A percentile compares a stretch with the other conserved stretches of the same genome.
phyloP scores from a whole-genome alignment of 2,113 vertebrate genomes.

The Parotia lawesii region DNA sequence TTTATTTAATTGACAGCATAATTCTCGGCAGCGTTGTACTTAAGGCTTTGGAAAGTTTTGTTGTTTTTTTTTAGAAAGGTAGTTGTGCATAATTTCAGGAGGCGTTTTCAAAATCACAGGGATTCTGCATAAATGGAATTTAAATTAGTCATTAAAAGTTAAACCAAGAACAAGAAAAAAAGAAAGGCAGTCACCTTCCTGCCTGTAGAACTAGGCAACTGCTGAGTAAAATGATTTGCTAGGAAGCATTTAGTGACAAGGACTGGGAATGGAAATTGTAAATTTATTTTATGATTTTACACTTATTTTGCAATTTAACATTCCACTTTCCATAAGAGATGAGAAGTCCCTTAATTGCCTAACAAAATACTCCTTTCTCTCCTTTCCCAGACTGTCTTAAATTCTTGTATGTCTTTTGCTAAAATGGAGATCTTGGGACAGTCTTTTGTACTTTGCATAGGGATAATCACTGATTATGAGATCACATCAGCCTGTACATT shows the following conservation, averaged over 20 bases:
- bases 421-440: background rate
- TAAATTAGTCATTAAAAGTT: conserved; percentile 38
- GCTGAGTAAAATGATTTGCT: background rate
- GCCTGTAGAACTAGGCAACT: background rate
- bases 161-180: background rate
- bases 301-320: background rate
- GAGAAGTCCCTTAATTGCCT: background rate
- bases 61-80: background rate
- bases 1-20: conserved; percentile 48
- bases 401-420: background rate
- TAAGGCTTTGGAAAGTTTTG: background rate
- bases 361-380: background rate
- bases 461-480: background rate
- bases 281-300: background rate
- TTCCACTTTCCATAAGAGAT: background rate
- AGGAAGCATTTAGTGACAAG: background rate
- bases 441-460: background rate
- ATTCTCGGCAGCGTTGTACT: conserved; percentile 22
- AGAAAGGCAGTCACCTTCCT: background rate
- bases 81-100: conserved; percentile 10
- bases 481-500: fast-evolving
- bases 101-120: conserved; percentile 3
- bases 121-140: conserved; percentile 30
- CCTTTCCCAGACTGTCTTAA: background rate
- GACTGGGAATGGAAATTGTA: background rate